phyloP scores from a whole-genome alignment of 2,113 vertebrate genomes.

The Chloropsis cyanopogon region DNA sequence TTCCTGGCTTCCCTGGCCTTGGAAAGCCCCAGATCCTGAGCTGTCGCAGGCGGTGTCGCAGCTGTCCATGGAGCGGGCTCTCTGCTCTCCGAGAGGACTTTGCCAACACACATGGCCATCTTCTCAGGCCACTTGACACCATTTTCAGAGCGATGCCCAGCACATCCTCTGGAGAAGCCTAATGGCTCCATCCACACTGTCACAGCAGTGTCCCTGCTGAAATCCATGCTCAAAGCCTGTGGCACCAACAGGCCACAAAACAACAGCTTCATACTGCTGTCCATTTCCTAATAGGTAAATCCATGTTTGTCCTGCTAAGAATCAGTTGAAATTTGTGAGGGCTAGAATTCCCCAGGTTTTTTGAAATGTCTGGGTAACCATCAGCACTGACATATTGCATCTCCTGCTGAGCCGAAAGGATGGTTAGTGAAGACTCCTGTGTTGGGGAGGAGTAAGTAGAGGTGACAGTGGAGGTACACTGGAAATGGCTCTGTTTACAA shows the following conservation, averaged over 20 bases:
- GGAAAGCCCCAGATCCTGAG: not conserved
- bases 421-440: not conserved
- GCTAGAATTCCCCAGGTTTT: not conserved
- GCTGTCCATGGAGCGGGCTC: fast-evolving
- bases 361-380: not conserved
- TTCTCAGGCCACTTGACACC: not conserved
- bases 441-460: not conserved
- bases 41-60: fast-evolving
- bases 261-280: fast-evolving
- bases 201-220: not conserved
- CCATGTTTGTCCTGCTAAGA: not conserved
- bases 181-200: not conserved
- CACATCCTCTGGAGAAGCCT: fast-evolving
- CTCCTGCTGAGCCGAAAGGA: not conserved
- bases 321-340: not conserved
- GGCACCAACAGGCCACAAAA: too few species aligned
- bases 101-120: fast-evolving
- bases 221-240: not conserved
- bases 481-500: not conserved
- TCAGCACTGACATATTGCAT: fast-evolving
- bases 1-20: not conserved
- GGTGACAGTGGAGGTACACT: not conserved
- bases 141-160: fast-evolving
- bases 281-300: not conserved
- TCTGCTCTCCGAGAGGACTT: not conserved